These are phyloP conservation scores for Anastrepha ludens DNA, from an alignment of 1,140 invertebrate species.

Conservation along the genomic window DNA sequence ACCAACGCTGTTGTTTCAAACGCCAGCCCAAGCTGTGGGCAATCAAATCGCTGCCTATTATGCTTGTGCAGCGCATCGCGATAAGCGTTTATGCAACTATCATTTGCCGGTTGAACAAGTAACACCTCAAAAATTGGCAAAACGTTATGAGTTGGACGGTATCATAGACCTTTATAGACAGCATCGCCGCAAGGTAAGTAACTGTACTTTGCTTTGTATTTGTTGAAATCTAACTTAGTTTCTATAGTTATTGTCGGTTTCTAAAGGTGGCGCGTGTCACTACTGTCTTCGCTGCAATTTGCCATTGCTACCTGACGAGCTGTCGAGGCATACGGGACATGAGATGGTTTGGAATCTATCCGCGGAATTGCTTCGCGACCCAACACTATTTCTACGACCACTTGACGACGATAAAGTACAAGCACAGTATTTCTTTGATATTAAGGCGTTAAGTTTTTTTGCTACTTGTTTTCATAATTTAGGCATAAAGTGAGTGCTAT, in stretches of 20 bases:
- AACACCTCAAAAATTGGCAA: conserved; percentile 54
- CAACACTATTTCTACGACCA: conserved; percentile 79
- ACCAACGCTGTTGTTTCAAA: conserved; percentile 55
- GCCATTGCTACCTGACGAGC: conserved; percentile 22
- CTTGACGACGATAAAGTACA: conserved; percentile 81
- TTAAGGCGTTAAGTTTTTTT: conserved; percentile 73
- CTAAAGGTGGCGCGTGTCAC: not conserved
- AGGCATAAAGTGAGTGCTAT: conserved; percentile 73
- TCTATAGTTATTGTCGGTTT: not conserved
- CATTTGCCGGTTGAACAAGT: conserved; percentile 60
- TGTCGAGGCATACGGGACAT: conserved; percentile 8
- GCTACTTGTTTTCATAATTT: conserved; percentile 76
- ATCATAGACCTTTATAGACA: not conserved
- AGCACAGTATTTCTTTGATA: conserved; percentile 85
- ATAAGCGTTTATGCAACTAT: conserved; percentile 80
- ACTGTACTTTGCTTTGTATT: not conserved
- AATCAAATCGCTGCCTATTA: conserved; percentile 77
- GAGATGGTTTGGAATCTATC: conserved; percentile 51
- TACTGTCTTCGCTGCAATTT: conserved; percentile 55
- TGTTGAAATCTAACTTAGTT: not conserved
- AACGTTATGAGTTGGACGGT: conserved; percentile 23
- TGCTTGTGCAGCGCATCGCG: conserved; percentile 86
- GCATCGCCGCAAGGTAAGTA: conserved; percentile 13
- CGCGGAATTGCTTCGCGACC: conserved; percentile 64
- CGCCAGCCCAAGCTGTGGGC: not conserved